Conservation (phyloP, 2,113 vertebrate species). For the Pogona vitticeps region DNA sequence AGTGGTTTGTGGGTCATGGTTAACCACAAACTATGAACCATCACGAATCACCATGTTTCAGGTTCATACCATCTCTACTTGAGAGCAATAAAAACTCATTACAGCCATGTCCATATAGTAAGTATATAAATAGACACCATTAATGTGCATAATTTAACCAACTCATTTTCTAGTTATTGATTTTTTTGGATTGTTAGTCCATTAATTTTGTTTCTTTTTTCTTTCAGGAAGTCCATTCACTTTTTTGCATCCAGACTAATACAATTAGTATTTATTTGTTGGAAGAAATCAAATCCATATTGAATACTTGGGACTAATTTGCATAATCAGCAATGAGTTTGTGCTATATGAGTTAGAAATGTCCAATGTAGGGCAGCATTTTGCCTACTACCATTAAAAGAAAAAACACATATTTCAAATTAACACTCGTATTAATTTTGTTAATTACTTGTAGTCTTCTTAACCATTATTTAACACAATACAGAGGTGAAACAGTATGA, state of each 20-base stretch:
- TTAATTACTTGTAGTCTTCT: constrained; percentile 27
- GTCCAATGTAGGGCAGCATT: constrained; percentile 13
- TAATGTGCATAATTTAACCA: neutral
- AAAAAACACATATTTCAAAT: constrained; percentile 10
- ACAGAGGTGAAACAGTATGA: neutral
- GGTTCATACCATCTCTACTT: too few relatives aligned
- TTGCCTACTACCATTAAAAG: constrained; percentile 1
- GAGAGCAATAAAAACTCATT: neutral
- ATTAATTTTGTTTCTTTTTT: constrained; percentile 5
- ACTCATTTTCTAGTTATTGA: constrained; percentile 12
- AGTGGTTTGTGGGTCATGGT: too few relatives aligned
- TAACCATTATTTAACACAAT: neutral
- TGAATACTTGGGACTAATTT: constrained; percentile 34
- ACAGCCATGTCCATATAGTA: neutral
- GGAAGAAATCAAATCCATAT: constrained; percentile 34
- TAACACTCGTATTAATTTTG: constrained; percentile 31
- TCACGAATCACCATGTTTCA: too few relatives aligned
- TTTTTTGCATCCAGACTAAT: neutral
- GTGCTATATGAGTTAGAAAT: constrained; percentile 13
- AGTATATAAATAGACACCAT: constrained; percentile 15
- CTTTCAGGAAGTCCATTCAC: neutral
- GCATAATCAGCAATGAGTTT: neutral
- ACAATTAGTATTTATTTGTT: constrained; percentile 18
- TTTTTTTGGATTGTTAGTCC: neutral
- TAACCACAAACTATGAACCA: too few relatives aligned